Conservation (phyloP, 2,888 invertebrate genomes). For the Agrochola lychnidis region DNA sequence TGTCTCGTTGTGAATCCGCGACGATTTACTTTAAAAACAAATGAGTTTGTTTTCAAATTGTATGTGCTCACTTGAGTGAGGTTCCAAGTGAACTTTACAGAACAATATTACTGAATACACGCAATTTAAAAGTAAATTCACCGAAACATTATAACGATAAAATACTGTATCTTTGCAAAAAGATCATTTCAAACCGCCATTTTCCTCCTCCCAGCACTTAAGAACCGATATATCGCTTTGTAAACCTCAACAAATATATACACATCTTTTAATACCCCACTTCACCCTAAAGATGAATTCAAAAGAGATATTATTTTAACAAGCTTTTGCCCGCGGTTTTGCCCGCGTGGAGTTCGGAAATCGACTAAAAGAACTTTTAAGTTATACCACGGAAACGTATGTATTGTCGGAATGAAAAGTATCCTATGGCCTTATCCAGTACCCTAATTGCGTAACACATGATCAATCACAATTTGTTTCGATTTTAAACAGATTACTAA, state of each 20-base stretch:
- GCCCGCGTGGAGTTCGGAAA: not conserved
- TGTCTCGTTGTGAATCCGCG: not conserved
- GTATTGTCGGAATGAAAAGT: not conserved
- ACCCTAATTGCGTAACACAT: too few species aligned
- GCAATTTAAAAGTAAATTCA: not conserved
- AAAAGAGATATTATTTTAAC: conserved; percentile 12
- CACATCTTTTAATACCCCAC: not conserved
- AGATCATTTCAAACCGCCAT: not conserved
- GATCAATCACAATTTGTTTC: too few species aligned
- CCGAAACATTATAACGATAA: not conserved
- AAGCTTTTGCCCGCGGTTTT: not conserved
- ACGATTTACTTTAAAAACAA: not conserved
- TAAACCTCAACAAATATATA: conserved; percentile 31
- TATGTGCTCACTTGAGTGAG: not conserved
- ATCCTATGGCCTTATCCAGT: too few species aligned
- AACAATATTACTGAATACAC: not conserved
- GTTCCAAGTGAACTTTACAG: not conserved
- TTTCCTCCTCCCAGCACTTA: not conserved
- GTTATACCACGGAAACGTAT: not conserved
- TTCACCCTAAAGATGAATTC: conserved; percentile 16
- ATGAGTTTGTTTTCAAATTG: not conserved
- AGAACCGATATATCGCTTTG: conserved; percentile 22
- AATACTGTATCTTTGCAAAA: conserved; percentile 1
- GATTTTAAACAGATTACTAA: too few species aligned
- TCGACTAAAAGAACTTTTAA: not conserved